A percentile compares a stretch with the other conserved stretches of the same genome.
Conservation (phyloP, 2,113 vertebrate genomes). For the Triplophysa tibetana region DNA sequence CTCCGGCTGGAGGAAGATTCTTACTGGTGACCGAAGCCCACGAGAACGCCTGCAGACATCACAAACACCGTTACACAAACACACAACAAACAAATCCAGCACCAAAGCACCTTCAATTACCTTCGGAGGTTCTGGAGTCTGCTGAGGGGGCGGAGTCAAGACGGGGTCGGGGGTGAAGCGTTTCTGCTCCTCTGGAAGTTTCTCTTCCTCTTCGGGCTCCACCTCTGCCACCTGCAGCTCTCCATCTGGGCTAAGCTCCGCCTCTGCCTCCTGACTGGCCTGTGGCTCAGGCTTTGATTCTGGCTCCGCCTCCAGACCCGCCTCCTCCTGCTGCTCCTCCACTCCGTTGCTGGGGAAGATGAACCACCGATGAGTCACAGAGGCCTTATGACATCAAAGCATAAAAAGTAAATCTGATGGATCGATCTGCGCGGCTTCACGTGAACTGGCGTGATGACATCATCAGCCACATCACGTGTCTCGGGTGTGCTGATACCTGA, state of each 20-base stretch:
- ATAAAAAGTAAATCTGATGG: no score
- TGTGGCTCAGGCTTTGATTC: constrained; percentile 49
- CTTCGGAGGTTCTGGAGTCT: constrained; percentile 42
- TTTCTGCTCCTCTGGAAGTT: constrained; percentile 73
- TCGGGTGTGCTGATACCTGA: constrained; percentile 68
- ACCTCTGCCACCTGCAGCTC: constrained; percentile 75
- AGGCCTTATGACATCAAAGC: no score
- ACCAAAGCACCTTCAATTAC: not conserved
- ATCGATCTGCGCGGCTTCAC: no score
- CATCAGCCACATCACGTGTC: not conserved
- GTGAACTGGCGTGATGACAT: not conserved
- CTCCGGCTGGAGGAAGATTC: constrained; percentile 93
- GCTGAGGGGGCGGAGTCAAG: constrained; percentile 46
- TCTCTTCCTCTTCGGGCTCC: constrained; percentile 78
- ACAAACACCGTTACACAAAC: not conserved
- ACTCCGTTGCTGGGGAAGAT: constrained; percentile 52
- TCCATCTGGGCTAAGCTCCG: constrained; percentile 67
- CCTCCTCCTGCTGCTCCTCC: constrained; percentile 59
- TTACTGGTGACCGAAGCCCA: constrained; percentile 99
- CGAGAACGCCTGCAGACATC: constrained; percentile 77
- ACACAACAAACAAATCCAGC: not conserved
- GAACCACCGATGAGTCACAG: not conserved
- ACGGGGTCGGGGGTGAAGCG: constrained; percentile 65
- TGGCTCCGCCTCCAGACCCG: constrained; percentile 42
- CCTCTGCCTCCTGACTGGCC: constrained; percentile 58